These are phyloP conservation scores for Alcis repandata DNA, from an alignment of 2,888 invertebrate genomes.

Conservation along the genomic window DNA sequence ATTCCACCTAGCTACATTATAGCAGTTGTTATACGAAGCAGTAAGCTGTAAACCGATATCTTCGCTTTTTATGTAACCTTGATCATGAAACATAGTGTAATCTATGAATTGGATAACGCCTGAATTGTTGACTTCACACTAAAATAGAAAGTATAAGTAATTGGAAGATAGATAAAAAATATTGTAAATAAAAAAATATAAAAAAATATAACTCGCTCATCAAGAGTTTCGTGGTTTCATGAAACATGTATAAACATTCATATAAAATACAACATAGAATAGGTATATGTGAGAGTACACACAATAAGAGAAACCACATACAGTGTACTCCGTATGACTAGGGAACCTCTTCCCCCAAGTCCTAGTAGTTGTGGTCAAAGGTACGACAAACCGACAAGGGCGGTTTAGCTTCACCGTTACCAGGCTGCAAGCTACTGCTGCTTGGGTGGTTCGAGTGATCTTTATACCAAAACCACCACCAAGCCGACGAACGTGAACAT, in stretches of 20 bases:
- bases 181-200: too few relatives aligned
- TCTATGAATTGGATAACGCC: slow-evolving; percentile 83
- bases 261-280: too few relatives aligned
- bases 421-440: slow-evolving; percentile 74
- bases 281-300: too few relatives aligned
- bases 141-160: slow-evolving; percentile 62
- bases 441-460: slow-evolving; percentile 85
- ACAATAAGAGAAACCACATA: too few relatives aligned
- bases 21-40: slow-evolving; percentile 56
- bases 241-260: too few relatives aligned
- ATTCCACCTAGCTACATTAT: slow-evolving; percentile 57
- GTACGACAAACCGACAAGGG: slow-evolving; percentile 89
- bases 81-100: slow-evolving; percentile 73
- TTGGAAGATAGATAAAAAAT: too few relatives aligned
- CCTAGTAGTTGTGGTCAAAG: slow-evolving; percentile 88
- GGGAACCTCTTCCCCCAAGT: slow-evolving; percentile 85
- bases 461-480: slow-evolving; percentile 90
- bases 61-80: slow-evolving; percentile 68
- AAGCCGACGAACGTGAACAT: slow-evolving; percentile 80
- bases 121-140: slow-evolving; percentile 62
- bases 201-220: too few relatives aligned
- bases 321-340: slow-evolving; percentile 42
- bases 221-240: too few relatives aligned
- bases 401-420: slow-evolving; percentile 86
- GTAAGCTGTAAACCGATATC: slow-evolving; percentile 35